Base-by-base conservation (phyloP, 1,140 invertebrate genomes). In the Thaumatotibia leucotreta region DNA sequence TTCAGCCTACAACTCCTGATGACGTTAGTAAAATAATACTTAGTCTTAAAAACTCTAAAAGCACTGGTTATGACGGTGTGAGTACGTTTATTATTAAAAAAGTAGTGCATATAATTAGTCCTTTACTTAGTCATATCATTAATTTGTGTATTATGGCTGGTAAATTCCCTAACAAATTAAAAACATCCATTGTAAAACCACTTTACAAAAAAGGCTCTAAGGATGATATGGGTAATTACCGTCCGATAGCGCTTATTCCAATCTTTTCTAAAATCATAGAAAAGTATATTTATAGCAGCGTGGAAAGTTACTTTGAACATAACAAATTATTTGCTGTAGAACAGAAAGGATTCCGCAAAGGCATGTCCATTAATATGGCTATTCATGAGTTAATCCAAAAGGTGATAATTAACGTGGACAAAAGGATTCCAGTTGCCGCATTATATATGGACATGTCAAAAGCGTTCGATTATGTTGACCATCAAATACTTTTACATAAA, bases 391-490 rank as follows among this genome's bases (percentile, higher is more conserved):
- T 65, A 52, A 11, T 54, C 1, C 29, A 65, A 10, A 65, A 10
- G 1, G 14, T 35, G 1, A 6, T 17, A 2, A 9, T 8, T 1
- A 31, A 27, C 6, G 2, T 65, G 27, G 50, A 65, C 27, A 54
- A 32, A 9, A 23, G 17, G 0, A 29, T 14, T 17, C 27, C 45
- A n/a, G 5, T 8, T 1, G 4, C 3, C 9, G 14, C 63, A 27
- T 23, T 65, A 8, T 65, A 31, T 27, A 33, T 32, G 27, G 63
- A 65, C 4, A 52, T 65, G 39, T 27, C 39, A 3, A 50, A 64
- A 31, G 63, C 63, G 4, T 64, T 64, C 31, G 63, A 64, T 39
- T 24, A 54, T 31, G 63, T 64, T 23, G 45, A 52, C n/a, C 63
- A 64, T 33, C 9, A 20, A 27, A 14, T 52, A 8, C 24, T 64